Conservation (phyloP, 2,113 vertebrate species). For the Alethe diademata region DNA sequence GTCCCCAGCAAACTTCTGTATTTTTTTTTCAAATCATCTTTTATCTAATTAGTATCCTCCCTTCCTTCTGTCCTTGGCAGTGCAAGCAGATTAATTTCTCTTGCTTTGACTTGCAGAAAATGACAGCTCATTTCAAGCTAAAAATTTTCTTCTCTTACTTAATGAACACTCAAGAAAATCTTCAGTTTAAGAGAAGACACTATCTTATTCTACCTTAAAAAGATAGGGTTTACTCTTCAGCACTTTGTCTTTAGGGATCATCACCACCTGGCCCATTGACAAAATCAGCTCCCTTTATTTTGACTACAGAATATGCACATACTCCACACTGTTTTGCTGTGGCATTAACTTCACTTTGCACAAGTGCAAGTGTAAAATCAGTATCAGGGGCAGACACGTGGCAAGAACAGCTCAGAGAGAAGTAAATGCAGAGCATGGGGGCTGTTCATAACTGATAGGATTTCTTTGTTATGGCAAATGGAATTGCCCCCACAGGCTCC, state of each 20-base stretch:
- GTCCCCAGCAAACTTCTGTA: neutral
- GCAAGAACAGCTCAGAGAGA: neutral
- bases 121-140: neutral
- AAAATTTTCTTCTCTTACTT: neutral
- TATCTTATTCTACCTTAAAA: neutral
- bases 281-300: neutral
- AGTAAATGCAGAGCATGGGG: neutral
- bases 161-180: neutral
- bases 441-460: rapidly evolving
- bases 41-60: neutral
- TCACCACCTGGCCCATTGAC: neutral
- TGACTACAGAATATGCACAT: neutral
- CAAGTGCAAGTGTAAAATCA: neutral
- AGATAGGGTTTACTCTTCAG: neutral
- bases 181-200: neutral
- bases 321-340: neutral
- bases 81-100: neutral
- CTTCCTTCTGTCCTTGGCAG: neutral
- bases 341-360: neutral
- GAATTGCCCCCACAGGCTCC: rapidly evolving
- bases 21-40: neutral
- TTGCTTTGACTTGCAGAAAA: neutral
- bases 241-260: neutral
- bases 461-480: neutral
- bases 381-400: neutral